Conservation (phyloP, 1,140 invertebrate genomes). For the Dolichoris vasculosae region DNA sequence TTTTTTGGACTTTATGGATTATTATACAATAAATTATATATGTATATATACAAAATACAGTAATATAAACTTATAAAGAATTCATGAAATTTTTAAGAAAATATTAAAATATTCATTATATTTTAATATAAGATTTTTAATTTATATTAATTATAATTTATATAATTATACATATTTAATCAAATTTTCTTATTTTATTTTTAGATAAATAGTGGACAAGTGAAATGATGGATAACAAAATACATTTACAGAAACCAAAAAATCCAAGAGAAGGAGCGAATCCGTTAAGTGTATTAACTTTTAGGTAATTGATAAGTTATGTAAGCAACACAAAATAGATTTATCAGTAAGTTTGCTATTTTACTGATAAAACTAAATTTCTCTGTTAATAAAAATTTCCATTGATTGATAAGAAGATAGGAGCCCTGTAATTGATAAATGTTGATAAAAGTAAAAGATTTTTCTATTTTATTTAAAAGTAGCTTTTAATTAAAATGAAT, state of each 20-base stretch:
- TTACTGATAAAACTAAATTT: constrained; percentile 21
- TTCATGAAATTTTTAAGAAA: no score
- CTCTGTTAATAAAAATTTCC: neutral
- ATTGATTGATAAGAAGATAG: no score
- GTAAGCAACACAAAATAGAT: neutral
- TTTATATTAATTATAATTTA: neutral
- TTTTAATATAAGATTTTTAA: neutral
- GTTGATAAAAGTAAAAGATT: no score
- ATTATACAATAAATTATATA: neutral
- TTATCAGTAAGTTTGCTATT: neutral
- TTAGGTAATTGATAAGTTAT: constrained; percentile 71
- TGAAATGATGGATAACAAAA: constrained; percentile 72
- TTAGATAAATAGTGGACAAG: neutral
- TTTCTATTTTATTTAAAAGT: no score
- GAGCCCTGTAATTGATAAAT: no score
- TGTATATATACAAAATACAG: no score
- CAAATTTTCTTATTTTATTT: constrained; percentile 14
- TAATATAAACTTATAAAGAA: no score
- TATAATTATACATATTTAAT: neutral
- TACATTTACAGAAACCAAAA: constrained; percentile 68
- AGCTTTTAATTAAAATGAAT: no score
- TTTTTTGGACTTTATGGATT: neutral
- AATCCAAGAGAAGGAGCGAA: constrained; percentile 77
- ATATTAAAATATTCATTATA: no score
- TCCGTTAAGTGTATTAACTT: constrained; percentile 74